Percentiles rank a stretch among this genome's conserved stretches.
Conservation (phyloP, 1,140 invertebrate species). For the Lordiphosa stackelbergi region DNA sequence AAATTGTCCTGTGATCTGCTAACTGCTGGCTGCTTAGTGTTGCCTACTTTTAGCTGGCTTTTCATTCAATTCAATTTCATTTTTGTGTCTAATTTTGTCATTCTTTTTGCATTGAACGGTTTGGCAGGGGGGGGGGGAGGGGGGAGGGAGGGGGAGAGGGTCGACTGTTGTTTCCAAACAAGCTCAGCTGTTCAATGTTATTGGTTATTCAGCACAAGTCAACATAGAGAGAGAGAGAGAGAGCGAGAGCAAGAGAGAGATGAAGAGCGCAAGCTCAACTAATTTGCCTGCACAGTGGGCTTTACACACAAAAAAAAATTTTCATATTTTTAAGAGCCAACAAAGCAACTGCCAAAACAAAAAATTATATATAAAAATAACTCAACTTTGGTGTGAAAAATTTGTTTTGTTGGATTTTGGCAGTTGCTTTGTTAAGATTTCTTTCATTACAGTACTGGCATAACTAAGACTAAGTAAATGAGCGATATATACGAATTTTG, state of each 20-base stretch:
- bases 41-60: conserved; percentile 6
- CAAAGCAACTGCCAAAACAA: too few relatives aligned
- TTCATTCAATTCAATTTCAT: conserved; percentile 30
- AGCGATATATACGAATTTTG: too few relatives aligned
- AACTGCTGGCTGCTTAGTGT: not conserved
- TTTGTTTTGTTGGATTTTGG: too few relatives aligned
- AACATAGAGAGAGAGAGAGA: conserved; percentile 16
- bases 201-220: conserved; percentile 37
- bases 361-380: too few relatives aligned
- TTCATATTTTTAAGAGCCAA: too few relatives aligned
- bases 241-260: conserved; percentile 8
- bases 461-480: too few relatives aligned
- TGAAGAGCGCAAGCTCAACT: conserved; percentile 22
- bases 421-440: too few relatives aligned
- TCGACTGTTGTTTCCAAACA: conserved; percentile 66
- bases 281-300: conserved; percentile 23
- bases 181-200: conserved; percentile 75
- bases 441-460: too few relatives aligned
- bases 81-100: conserved; percentile 12
- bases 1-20: not conserved
- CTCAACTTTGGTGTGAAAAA: too few relatives aligned
- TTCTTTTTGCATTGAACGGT: too few relatives aligned
- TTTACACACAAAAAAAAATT: not conserved
- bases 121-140: not conserved
- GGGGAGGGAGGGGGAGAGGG: not conserved